Percentiles rank a stretch among this genome's conserved stretches.
Conservation (phyloP, 30 jellyfish, hydroid and myxozoan species). For the Chrysaora quinquecirrha region DNA sequence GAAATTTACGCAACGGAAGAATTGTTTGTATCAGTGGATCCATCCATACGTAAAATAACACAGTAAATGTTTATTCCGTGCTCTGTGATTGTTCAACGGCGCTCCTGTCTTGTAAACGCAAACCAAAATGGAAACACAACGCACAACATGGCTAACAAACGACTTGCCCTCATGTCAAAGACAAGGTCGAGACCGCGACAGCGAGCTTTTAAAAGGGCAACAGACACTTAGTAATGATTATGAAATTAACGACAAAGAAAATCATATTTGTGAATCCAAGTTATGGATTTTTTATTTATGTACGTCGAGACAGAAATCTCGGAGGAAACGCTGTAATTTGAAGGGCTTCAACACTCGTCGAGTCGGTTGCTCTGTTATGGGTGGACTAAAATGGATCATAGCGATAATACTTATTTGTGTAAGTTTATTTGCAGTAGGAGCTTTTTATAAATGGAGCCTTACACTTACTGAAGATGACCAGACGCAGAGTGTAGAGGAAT, state of each 20-base stretch:
- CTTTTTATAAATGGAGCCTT: constrained; percentile 5
- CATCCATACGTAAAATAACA: neutral
- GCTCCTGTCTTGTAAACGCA: neutral
- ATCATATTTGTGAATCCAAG: too few relatives aligned
- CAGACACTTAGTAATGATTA: neutral
- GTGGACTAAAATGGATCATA: constrained; percentile 7
- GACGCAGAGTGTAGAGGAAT: neutral
- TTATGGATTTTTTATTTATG: neutral
- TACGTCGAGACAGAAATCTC: constrained; percentile 11
- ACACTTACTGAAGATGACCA: neutral
- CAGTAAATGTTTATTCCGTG: neutral
- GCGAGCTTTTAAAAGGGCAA: neutral
- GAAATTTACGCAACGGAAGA: neutral
- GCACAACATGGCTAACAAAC: too few relatives aligned
- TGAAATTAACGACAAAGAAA: neutral
- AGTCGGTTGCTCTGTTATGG: neutral
- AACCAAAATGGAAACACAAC: neutral
- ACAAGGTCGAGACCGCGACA: neutral
- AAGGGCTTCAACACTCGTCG: neutral
- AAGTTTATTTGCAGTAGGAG: neutral
- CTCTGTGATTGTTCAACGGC: neutral
- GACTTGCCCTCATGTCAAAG: too few relatives aligned
- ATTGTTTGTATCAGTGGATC: neutral
- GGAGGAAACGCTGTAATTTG: constrained; percentile 33
- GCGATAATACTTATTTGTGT: neutral